These are phyloP conservation scores for Rhynchophorus ferrugineus DNA, from an alignment of 1,140 invertebrate species.

Conservation along the genomic window DNA sequence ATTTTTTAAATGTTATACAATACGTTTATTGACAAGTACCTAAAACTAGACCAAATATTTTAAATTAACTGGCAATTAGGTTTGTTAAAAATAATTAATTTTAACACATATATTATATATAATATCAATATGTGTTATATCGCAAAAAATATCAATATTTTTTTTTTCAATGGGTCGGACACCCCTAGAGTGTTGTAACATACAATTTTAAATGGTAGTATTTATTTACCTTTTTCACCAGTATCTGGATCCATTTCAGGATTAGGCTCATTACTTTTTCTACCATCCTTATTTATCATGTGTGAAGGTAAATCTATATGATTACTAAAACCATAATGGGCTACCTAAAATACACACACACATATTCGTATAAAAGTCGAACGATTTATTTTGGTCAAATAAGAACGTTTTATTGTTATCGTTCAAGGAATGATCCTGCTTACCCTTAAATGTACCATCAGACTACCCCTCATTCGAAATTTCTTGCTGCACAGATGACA, in stretches of 20 bases:
- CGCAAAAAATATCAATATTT: too few relatives aligned
- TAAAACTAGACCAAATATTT: too few relatives aligned
- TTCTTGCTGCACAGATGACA: slow-evolving; percentile 71
- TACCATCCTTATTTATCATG: neutral
- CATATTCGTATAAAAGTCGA: neutral
- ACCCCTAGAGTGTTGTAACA: too few relatives aligned
- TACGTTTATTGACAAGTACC: too few relatives aligned
- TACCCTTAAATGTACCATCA: slow-evolving; percentile 74
- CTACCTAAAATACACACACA: slow-evolving; percentile 9
- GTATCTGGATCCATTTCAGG: neutral
- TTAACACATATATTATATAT: too few relatives aligned
- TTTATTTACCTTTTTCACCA: neutral
- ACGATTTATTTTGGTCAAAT: neutral
- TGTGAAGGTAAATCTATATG: slow-evolving; percentile 9
- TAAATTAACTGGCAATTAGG: too few relatives aligned
- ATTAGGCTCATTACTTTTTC: neutral
- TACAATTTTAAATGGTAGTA: neutral
- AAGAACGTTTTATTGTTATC: too few relatives aligned
- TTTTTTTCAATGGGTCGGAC: too few relatives aligned
- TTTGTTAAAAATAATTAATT: too few relatives aligned
- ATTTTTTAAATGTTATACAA: too few relatives aligned
- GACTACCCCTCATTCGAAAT: slow-evolving; percentile 71
- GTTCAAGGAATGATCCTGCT: too few relatives aligned
- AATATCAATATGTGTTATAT: too few relatives aligned
- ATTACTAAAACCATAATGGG: slow-evolving; percentile 18